phyloP scores from a whole-genome alignment of 2,113 vertebrate species.

The Psittacus erithacus region DNA sequence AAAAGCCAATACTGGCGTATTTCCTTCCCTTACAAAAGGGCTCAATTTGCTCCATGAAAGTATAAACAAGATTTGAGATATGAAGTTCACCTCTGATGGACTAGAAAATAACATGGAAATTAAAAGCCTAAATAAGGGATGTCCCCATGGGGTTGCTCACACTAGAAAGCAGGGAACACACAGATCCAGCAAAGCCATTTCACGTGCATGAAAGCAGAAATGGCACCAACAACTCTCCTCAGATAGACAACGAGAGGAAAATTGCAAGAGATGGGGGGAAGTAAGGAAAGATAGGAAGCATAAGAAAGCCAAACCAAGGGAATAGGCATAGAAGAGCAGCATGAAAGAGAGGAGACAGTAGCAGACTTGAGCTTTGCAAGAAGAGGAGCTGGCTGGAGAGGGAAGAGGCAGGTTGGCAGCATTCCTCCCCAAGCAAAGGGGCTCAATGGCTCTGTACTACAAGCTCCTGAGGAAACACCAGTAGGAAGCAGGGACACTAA shows the following conservation, averaged over 20 bases:
- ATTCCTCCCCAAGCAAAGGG: fast-evolving
- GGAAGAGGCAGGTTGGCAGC: not conserved
- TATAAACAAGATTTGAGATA: not conserved
- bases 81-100: fast-evolving
- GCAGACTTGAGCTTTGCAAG: not conserved
- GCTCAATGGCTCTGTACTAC: fast-evolving
- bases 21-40: conserved; percentile 33
- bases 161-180: not conserved
- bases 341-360: not conserved
- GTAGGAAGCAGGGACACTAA: not conserved
- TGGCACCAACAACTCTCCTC: not conserved
- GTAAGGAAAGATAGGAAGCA: not conserved
- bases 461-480: not conserved
- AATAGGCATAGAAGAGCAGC: not conserved
- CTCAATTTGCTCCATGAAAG: not conserved
- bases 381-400: not conserved
- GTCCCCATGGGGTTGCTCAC: not conserved
- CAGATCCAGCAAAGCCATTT: not conserved
- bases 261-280: not conserved
- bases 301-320: not conserved
- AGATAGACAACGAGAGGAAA: not conserved
- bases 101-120: not conserved
- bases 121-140: not conserved
- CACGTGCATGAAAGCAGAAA: not conserved
- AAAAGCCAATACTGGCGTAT: conserved; percentile 35